These are phyloP conservation scores for Melospiza melodia DNA, from an alignment of 2,113 vertebrate species.

Conservation along the genomic window DNA sequence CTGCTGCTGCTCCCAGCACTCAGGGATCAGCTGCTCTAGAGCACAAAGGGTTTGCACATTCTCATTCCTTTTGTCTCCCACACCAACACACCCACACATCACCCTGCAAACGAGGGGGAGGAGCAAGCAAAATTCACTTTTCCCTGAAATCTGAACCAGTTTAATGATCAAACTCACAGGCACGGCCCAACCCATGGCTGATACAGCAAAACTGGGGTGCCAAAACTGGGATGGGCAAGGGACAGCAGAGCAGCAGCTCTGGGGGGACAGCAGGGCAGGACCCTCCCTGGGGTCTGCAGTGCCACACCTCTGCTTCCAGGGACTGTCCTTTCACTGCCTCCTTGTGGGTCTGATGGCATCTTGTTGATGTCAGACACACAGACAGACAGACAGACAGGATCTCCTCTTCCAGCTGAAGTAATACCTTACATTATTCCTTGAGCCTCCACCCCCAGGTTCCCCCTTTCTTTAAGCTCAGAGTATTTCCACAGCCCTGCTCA, in stretches of 20 bases:
- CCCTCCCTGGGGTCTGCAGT: not conserved
- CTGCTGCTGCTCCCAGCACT: not conserved
- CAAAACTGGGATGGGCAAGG: not conserved
- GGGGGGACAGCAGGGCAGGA: not conserved
- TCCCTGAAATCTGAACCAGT: no score
- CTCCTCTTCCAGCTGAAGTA: not conserved
- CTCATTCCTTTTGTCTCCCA: not conserved
- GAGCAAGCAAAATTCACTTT: not conserved
- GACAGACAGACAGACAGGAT: not conserved
- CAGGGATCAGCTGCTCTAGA: not conserved
- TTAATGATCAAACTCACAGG: not conserved
- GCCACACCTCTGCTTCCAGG: not conserved
- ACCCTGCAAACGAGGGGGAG: not conserved
- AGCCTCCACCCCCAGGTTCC: not conserved
- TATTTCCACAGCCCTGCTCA: not conserved
- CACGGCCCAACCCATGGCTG: not conserved
- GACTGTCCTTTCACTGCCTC: not conserved
- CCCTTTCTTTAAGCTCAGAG: not conserved
- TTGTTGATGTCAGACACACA: not conserved
- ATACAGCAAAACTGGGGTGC: not conserved
- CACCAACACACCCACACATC: not conserved
- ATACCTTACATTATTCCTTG: fast-evolving
- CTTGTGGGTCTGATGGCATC: not conserved
- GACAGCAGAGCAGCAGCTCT: not conserved
- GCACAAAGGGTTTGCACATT: not conserved